Evolutionary conservation across 2,888 invertebrate genomes (phyloP).

Genomic region (Parascotia fuliginaria): DNA sequence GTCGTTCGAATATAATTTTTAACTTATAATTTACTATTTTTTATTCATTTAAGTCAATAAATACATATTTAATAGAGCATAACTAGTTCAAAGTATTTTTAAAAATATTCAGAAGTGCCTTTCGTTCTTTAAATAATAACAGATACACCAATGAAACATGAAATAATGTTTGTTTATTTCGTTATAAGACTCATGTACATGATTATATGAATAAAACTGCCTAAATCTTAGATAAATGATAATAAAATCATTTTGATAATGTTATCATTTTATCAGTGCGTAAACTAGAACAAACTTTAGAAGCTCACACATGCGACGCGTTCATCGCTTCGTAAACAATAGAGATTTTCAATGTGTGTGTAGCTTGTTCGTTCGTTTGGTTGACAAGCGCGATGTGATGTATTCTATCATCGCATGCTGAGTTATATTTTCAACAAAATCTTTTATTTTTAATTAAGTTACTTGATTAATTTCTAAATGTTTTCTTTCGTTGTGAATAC

Average conservation of each 20-base stretch:
- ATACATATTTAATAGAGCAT: too few relatives aligned
- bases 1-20: too few relatives aligned
- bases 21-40: too few relatives aligned
- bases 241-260: conserved; percentile 66
- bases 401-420: conserved; percentile 85
- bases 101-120: too few relatives aligned
- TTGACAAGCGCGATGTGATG: conserved; percentile 86
- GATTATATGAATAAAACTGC: conserved; percentile 9
- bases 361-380: conserved; percentile 83
- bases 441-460: conserved; percentile 82
- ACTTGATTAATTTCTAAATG: conserved; percentile 83
- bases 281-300: conserved; percentile 72
- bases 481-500: conserved; percentile 81
- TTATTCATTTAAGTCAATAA: too few relatives aligned
- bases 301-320: conserved; percentile 63
- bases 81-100: too few relatives aligned
- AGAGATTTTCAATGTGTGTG: conserved; percentile 74
- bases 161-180: neutral
- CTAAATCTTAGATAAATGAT: conserved; percentile 24
- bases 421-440: conserved; percentile 83
- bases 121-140: too few relatives aligned
- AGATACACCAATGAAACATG: neutral
- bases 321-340: conserved; percentile 78
- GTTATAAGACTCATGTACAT: conserved; percentile 7
- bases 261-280: conserved; percentile 80